phyloP scores from a whole-genome alignment of 1,140 invertebrate species.

The Lepidurus couesii region DNA sequence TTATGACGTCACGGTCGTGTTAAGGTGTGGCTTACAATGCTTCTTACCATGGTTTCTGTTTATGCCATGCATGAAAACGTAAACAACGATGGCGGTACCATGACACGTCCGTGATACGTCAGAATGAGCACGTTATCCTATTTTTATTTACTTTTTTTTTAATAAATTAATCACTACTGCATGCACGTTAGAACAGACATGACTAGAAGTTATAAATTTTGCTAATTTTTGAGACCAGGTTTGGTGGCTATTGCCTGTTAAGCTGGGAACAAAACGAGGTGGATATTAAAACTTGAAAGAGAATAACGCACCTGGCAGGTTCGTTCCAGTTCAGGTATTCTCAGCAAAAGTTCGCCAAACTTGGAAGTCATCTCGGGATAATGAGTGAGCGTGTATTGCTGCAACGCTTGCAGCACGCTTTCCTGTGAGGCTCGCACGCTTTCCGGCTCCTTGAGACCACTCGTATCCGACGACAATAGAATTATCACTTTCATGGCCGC shows the following conservation, averaged over 20 bases:
- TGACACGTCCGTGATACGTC: too few relatives aligned
- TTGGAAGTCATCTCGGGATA: constrained; percentile 89
- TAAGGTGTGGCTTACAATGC: too few relatives aligned
- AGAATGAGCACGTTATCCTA: too few relatives aligned
- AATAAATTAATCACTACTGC: too few relatives aligned
- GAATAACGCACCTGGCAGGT: constrained; percentile 70
- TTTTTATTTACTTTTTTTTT: too few relatives aligned
- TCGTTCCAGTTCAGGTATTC: constrained; percentile 88
- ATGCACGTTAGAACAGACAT: too few relatives aligned
- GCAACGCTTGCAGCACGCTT: constrained; percentile 83
- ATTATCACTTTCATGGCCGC: constrained; percentile 91
- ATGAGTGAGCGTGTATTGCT: constrained; percentile 83
- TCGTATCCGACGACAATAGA: constrained; percentile 86
- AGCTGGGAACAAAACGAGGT: constrained; percentile 35
- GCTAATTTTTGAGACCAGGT: not conserved
- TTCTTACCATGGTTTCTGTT: too few relatives aligned
- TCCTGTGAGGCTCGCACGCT: constrained; percentile 89
- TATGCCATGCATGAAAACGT: too few relatives aligned
- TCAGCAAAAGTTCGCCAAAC: constrained; percentile 85
- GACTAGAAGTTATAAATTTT: too few relatives aligned
- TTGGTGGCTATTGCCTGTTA: constrained; percentile 5
- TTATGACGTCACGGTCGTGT: not conserved
- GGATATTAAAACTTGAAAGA: constrained; percentile 25
- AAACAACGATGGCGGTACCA: too few relatives aligned
- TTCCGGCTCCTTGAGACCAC: constrained; percentile 82